These are phyloP conservation scores for Myotis findleyi DNA, from an alignment of 2,797 vertebrate genomes.

Conservation along the genomic window DNA sequence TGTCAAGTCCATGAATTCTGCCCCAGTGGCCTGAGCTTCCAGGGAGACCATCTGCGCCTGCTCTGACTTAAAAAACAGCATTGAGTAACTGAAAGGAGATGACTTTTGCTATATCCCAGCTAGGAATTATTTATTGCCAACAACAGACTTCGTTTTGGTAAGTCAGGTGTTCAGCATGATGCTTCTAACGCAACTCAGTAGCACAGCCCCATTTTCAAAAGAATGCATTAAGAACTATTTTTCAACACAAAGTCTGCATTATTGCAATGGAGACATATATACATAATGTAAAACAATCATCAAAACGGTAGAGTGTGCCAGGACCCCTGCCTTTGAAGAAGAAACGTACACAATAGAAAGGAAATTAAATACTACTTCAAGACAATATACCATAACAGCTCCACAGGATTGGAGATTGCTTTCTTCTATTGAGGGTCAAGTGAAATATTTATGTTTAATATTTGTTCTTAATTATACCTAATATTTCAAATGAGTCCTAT, in stretches of 20 bases:
- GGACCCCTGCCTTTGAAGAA: neutral
- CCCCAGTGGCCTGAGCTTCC: neutral
- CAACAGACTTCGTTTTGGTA: slow-evolving; percentile 12
- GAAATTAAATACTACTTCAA: slow-evolving; percentile 1
- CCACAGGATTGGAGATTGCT: neutral
- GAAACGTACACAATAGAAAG: neutral
- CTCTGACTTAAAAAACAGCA: slow-evolving; percentile 17
- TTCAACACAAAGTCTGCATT: neutral
- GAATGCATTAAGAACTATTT: neutral
- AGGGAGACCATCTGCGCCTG: neutral
- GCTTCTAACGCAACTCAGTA: neutral
- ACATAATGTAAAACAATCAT: neutral
- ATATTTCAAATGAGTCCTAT: neutral
- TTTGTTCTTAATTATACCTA: slow-evolving; percentile 26
- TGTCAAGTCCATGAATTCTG: neutral
- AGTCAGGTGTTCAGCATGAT: neutral
- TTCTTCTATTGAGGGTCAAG: neutral
- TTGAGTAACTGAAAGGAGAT: neutral
- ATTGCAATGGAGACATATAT: neutral
- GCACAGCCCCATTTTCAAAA: slow-evolving; percentile 38
- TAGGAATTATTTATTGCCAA: neutral
- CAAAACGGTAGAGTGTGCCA: neutral
- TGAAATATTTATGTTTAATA: slow-evolving; percentile 48
- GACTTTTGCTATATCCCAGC: neutral
- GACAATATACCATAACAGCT: neutral